phyloP scores from a whole-genome alignment of 1,140 invertebrate genomes.

The Probaryconus sp. region DNA sequence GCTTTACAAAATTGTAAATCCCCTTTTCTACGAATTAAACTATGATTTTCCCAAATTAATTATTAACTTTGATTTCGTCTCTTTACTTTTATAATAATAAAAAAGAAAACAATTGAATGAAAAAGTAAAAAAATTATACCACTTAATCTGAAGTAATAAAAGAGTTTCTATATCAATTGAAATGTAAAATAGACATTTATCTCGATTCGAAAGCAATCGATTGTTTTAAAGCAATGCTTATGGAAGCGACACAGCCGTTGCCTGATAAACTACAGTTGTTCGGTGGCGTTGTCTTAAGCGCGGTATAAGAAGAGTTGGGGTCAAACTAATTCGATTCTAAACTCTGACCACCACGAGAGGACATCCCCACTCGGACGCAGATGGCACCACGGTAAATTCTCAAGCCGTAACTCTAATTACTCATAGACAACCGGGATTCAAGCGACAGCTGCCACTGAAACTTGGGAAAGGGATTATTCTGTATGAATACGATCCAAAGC shows the following conservation, averaged over 20 bases:
- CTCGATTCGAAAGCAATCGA: constrained; percentile 24
- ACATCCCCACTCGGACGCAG: constrained; percentile 70
- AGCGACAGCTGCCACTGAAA: constrained; percentile 77
- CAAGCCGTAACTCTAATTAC: constrained; percentile 79
- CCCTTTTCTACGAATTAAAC: too few relatives aligned
- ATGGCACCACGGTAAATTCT: constrained; percentile 79
- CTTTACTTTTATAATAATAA: too few relatives aligned
- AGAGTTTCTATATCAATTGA: too few relatives aligned
- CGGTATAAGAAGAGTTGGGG: constrained; percentile 66
- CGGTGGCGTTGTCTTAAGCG: constrained; percentile 65
- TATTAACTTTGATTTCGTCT: too few relatives aligned
- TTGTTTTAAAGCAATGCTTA: constrained; percentile 62
- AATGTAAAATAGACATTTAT: too few relatives aligned
- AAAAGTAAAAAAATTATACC: too few relatives aligned
- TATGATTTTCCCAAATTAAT: too few relatives aligned
- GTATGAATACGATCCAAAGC: constrained; percentile 47
- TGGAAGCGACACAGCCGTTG: constrained; percentile 67
- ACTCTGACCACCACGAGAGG: too few relatives aligned
- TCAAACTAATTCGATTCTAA: constrained; percentile 62
- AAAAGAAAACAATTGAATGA: too few relatives aligned
- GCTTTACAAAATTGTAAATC: too few relatives aligned
- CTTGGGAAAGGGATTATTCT: constrained; percentile 71
- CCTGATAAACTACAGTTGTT: constrained; percentile 69
- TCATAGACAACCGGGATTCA: constrained; percentile 75
- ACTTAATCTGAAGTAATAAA: too few relatives aligned